Percentiles rank a stretch among this genome's conserved stretches.
Evolutionary conservation across 2,888 invertebrate species (phyloP).

Genomic region (Protula sp.): DNA sequence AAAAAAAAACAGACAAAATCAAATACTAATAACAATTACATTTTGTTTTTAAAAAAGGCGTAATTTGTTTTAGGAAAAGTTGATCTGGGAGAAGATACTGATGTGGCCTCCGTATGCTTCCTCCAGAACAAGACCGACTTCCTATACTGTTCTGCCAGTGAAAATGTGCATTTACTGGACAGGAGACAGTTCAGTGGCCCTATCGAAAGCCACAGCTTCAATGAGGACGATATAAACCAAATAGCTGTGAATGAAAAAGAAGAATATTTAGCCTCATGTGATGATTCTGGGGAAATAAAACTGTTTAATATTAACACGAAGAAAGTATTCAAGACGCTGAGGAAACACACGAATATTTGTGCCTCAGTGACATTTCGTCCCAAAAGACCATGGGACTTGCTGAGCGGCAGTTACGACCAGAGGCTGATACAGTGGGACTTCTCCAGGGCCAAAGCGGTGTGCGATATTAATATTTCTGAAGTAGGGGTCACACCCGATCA

Average conservation of each 20-base stretch:
- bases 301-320: conserved; percentile 39
- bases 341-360: conserved; percentile 50
- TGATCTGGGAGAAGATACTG: too few relatives aligned
- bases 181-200: conserved; percentile 28
- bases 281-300: conserved; percentile 47
- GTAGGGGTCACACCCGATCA: conserved; percentile 30
- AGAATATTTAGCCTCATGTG: conserved; percentile 42
- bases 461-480: conserved; percentile 46
- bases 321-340: conserved; percentile 36
- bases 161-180: conserved; percentile 34
- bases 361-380: conserved; percentile 41
- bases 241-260: conserved; percentile 42
- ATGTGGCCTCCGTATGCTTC: conserved; percentile 39
- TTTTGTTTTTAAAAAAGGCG: too few relatives aligned
- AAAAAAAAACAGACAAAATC: too few relatives aligned
- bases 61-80: too few relatives aligned
- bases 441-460: conserved; percentile 35
- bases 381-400: conserved; percentile 37
- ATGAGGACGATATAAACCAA: conserved; percentile 48
- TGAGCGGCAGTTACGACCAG: conserved; percentile 46
- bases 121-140: conserved; percentile 33
- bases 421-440: conserved; percentile 50
- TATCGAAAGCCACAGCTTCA: conserved; percentile 29
- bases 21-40: too few relatives aligned
- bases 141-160: conserved; percentile 38